Percentiles rank a stretch among this genome's conserved stretches.
Evolutionary conservation across 2,888 invertebrate genomes (phyloP).

Genomic region (Dioctria rufipes): DNA sequence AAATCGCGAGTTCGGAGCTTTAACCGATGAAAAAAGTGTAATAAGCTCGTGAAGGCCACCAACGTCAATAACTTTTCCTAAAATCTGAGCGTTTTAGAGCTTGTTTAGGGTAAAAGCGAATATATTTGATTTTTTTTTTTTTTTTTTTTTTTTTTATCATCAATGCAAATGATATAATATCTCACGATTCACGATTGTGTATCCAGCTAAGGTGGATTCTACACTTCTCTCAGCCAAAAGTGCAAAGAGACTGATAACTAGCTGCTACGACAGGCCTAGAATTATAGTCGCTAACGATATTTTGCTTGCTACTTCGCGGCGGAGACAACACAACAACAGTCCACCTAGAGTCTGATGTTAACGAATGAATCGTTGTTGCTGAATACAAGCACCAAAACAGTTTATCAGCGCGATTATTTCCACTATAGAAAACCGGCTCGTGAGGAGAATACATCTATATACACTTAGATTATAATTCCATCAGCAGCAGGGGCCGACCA

Average conservation of each 20-base stretch:
- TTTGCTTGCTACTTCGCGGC: neutral
- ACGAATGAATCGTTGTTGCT: slow-evolving; percentile 30
- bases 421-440: slow-evolving; percentile 33
- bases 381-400: slow-evolving; percentile 37
- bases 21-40: slow-evolving; percentile 42
- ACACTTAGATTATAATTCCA: neutral
- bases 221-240: slow-evolving; percentile 43
- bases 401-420: slow-evolving; percentile 43
- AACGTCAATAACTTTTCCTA: slow-evolving; percentile 24
- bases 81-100: slow-evolving; percentile 26
- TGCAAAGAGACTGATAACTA: slow-evolving; percentile 53
- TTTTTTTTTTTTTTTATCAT: slow-evolving; percentile 7
- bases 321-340: neutral
- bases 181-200: neutral
- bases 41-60: slow-evolving; percentile 40
- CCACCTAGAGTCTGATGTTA: neutral
- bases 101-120: slow-evolving; percentile 8
- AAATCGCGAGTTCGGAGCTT: slow-evolving; percentile 23
- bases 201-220: slow-evolving; percentile 35
- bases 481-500: neutral
- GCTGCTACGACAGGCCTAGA: slow-evolving; percentile 35
- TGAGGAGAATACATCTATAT: neutral
- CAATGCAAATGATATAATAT: slow-evolving; percentile 1
- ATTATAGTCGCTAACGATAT: slow-evolving; percentile 40
- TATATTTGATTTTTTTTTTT: slow-evolving; percentile 26